These are phyloP conservation scores for Stenodema calcarata DNA, from an alignment of 2,888 invertebrate genomes.

Conservation along the genomic window DNA sequence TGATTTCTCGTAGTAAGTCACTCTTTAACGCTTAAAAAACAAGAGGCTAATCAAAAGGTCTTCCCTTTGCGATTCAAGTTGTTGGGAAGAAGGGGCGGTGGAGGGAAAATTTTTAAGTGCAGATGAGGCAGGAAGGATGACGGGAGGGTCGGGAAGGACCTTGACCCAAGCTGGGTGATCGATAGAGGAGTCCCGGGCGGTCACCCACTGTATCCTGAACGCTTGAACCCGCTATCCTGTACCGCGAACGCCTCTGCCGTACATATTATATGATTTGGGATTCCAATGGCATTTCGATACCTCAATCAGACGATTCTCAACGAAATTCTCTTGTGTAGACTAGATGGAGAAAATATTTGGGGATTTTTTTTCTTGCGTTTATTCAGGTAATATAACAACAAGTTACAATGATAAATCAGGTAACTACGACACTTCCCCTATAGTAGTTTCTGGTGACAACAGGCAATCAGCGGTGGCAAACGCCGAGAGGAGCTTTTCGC, in stretches of 20 bases:
- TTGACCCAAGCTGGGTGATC: slow-evolving; percentile 47
- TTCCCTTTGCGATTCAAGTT: background rate
- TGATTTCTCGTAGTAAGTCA: too few species aligned
- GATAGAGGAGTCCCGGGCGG: slow-evolving; percentile 50
- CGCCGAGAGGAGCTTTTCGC: too few species aligned
- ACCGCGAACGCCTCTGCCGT: background rate
- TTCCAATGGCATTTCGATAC: background rate
- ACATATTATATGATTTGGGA: background rate
- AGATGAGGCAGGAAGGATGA: slow-evolving; percentile 18
- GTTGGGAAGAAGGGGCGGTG: background rate
- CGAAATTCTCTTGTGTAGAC: too few species aligned
- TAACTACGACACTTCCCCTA: too few species aligned
- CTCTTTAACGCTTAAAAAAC: too few species aligned
- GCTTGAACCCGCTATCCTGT: slow-evolving; percentile 37
- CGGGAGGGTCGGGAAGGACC: slow-evolving; percentile 42
- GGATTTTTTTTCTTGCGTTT: too few species aligned
- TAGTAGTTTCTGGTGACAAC: too few species aligned
- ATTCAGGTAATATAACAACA: too few species aligned
- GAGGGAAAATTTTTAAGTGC: background rate
- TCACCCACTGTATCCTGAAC: slow-evolving; percentile 51
- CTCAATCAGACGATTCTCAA: too few species aligned
- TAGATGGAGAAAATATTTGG: too few species aligned
- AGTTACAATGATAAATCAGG: too few species aligned
- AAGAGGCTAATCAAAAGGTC: background rate
- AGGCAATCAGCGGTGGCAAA: too few species aligned